phyloP scores from a whole-genome alignment of 2,113 vertebrate genomes.

The Jacana jacana region DNA sequence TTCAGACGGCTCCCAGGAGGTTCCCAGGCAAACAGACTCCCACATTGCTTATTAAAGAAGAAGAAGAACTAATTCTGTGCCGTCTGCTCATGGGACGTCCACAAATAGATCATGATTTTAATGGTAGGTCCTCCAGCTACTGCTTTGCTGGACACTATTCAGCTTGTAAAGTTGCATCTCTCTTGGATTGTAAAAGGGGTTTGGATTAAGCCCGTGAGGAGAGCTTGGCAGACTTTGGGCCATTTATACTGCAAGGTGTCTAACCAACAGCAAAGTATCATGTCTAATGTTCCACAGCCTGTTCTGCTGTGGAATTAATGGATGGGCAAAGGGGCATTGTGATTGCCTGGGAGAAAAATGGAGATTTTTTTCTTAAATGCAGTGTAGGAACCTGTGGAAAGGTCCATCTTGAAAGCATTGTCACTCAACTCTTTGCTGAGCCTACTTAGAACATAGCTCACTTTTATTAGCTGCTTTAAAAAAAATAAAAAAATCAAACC shows the following conservation, averaged over 20 bases:
- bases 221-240: neutral
- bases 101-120: neutral
- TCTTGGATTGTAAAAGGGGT: neutral
- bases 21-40: neutral
- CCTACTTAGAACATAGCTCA: neutral
- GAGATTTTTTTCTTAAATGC: neutral
- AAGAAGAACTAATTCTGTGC: neutral
- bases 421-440: neutral
- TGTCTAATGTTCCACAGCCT: neutral
- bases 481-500: neutral
- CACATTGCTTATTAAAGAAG: neutral
- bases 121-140: neutral
- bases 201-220: neutral
- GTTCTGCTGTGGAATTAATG: neutral
- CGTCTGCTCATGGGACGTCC: neutral
- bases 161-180: neutral
- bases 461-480: neutral
- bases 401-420: neutral
- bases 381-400: neutral
- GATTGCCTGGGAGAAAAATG: neutral
- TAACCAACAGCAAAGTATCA: neutral
- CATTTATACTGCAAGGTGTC: neutral
- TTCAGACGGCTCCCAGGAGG: neutral
- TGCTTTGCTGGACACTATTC: neutral
- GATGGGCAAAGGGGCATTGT: neutral